These are phyloP conservation scores for Tolmerus cingulatus DNA, from an alignment of 2,888 invertebrate genomes.

Conservation along the genomic window DNA sequence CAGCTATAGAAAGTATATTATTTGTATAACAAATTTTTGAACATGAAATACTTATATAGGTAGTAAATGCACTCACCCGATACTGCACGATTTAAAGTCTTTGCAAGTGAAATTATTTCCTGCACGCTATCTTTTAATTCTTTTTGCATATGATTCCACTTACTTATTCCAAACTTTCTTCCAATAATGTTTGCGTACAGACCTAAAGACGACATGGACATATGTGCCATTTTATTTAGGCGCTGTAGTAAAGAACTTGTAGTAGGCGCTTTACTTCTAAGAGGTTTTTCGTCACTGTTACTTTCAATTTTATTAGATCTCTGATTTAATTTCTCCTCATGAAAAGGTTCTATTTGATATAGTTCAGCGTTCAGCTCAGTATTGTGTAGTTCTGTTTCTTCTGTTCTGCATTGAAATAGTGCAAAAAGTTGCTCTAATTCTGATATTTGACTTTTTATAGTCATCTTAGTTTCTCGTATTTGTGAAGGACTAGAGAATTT, in stretches of 20 bases:
- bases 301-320: background rate
- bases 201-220: background rate
- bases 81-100: background rate
- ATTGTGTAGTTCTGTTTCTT: background rate
- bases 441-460: background rate
- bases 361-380: background rate
- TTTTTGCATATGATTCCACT: background rate
- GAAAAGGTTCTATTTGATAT: background rate
- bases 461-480: background rate
- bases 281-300: background rate
- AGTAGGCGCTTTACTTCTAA: background rate
- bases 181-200: background rate
- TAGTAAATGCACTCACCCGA: background rate
- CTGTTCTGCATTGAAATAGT: background rate
- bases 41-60: too few relatives aligned
- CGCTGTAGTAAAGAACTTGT: background rate
- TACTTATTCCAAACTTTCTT: background rate
- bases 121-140: background rate
- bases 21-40: background rate
- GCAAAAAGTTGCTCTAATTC: background rate
- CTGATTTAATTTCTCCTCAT: background rate
- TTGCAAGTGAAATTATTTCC: background rate
- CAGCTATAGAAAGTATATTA: background rate
- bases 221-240: background rate
- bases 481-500: background rate